phyloP scores from a whole-genome alignment of 2,888 invertebrate species.

The Criorhina ranunculi region DNA sequence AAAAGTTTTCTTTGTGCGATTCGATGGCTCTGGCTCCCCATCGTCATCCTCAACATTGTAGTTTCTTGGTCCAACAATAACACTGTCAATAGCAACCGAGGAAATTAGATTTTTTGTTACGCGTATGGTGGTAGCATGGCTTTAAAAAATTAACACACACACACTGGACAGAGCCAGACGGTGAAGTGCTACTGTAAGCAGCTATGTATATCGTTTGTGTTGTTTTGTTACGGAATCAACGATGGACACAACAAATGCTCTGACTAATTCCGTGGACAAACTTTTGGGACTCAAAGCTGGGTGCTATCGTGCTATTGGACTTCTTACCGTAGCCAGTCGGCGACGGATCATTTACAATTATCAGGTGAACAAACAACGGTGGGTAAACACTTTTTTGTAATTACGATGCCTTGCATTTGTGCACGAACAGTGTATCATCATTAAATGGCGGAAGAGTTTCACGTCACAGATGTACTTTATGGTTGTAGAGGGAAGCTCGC shows the following conservation, averaged over 20 bases:
- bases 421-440: constrained; percentile 66
- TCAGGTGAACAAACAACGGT: constrained; percentile 68
- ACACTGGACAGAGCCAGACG: constrained; percentile 29
- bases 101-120: constrained; percentile 71
- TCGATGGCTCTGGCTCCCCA: constrained; percentile 57
- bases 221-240: constrained; percentile 72
- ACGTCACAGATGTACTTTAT: constrained; percentile 55
- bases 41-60: constrained; percentile 10
- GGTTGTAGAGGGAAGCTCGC: neutral
- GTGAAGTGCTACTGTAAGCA: constrained; percentile 55
- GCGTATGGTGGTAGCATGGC: constrained; percentile 74
- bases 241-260: constrained; percentile 63
- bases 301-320: constrained; percentile 34
- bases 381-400: constrained; percentile 72
- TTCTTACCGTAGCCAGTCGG: constrained; percentile 34
- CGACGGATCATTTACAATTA: constrained; percentile 76
- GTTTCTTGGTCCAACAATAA: constrained; percentile 5
- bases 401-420: constrained; percentile 64
- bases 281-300: constrained; percentile 64
- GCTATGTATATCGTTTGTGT: constrained; percentile 12
- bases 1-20: constrained; percentile 72
- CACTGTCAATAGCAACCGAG: constrained; percentile 39
- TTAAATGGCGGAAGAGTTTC: constrained; percentile 36
- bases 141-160: constrained; percentile 72
- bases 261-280: constrained; percentile 76